phyloP scores from a whole-genome alignment of 2,888 invertebrate species.

The Aphrophora alni region DNA sequence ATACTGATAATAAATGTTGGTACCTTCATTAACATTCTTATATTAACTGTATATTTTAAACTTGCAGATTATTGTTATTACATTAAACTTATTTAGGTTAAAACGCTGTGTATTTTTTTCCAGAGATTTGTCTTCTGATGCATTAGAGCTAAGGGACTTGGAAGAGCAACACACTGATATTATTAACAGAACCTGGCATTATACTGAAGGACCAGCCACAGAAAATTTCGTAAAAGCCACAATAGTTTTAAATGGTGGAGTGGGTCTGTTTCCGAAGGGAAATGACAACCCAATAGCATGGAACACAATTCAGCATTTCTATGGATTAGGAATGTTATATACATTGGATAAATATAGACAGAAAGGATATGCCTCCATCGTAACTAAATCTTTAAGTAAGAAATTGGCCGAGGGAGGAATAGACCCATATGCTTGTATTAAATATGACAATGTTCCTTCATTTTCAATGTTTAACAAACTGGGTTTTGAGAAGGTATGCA shows the following conservation, averaged over 20 bases:
- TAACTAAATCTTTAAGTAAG: not conserved
- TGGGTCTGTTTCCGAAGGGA: constrained; percentile 20
- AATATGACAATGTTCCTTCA: not conserved
- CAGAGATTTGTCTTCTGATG: not conserved
- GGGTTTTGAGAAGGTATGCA: not conserved
- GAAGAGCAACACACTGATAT: not conserved
- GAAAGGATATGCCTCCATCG: constrained; percentile 11
- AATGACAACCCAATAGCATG: not conserved
- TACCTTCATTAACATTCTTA: too few relatives aligned
- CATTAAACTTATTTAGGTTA: too few relatives aligned
- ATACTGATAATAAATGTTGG: too few relatives aligned
- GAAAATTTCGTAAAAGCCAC: not conserved
- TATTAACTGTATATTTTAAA: too few relatives aligned
- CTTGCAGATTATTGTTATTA: too few relatives aligned
- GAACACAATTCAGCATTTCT: not conserved
- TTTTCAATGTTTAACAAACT: not conserved
- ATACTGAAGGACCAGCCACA: not conserved
- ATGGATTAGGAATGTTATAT: constrained; percentile 14
- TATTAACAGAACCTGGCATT: constrained; percentile 11
- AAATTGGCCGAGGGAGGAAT: not conserved
- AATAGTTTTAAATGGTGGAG: not conserved
- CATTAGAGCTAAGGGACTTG: not conserved
- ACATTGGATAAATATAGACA: constrained; percentile 1
- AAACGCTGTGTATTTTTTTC: too few relatives aligned
- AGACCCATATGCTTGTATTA: constrained; percentile 11